Evolutionary conservation across 1,140 invertebrate genomes (phyloP).

Genomic region (Musca domestica): DNA sequence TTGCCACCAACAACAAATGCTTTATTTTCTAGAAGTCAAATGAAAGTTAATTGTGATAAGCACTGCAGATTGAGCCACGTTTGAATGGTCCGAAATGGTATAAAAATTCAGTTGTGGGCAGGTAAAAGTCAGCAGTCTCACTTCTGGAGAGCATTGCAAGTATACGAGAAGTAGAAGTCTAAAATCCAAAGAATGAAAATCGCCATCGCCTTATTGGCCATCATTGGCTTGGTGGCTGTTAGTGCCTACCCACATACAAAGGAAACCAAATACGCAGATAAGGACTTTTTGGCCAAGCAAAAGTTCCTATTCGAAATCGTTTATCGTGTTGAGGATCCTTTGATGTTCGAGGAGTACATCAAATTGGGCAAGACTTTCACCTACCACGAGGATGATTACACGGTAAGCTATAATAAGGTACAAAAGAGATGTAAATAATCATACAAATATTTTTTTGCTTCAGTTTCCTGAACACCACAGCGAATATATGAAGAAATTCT

Average conservation of each 20-base stretch:
- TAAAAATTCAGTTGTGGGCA: slow-evolving; percentile 59
- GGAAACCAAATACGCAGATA: slow-evolving; percentile 38
- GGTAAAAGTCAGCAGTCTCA: slow-evolving; percentile 49
- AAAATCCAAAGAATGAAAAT: slow-evolving; percentile 37
- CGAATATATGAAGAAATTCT: slow-evolving; percentile 30
- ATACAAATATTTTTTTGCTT: too few relatives aligned
- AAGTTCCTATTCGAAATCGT: slow-evolving; percentile 63
- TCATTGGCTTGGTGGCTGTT: slow-evolving; percentile 40
- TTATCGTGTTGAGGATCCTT: slow-evolving; percentile 58
- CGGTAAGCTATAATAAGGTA: slow-evolving; percentile 37
- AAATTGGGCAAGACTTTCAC: slow-evolving; percentile 35
- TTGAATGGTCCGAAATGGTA: slow-evolving; percentile 50
- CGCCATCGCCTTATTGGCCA: slow-evolving; percentile 38
- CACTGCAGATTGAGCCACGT: too few relatives aligned
- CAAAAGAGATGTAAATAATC: too few relatives aligned
- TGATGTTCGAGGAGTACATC: slow-evolving; percentile 45
- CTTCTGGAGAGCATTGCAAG: slow-evolving; percentile 35
- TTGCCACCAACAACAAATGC: too few relatives aligned
- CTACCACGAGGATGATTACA: slow-evolving; percentile 36
- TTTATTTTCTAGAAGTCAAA: too few relatives aligned
- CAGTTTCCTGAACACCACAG: slow-evolving; percentile 55
- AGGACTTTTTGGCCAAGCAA: slow-evolving; percentile 58
- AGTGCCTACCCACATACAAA: slow-evolving; percentile 31
- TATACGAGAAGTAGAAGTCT: slow-evolving; percentile 36
- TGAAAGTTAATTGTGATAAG: too few relatives aligned